phyloP scores from a whole-genome alignment of 2,797 vertebrate genomes.

The Sebastes trivittatus region DNA sequence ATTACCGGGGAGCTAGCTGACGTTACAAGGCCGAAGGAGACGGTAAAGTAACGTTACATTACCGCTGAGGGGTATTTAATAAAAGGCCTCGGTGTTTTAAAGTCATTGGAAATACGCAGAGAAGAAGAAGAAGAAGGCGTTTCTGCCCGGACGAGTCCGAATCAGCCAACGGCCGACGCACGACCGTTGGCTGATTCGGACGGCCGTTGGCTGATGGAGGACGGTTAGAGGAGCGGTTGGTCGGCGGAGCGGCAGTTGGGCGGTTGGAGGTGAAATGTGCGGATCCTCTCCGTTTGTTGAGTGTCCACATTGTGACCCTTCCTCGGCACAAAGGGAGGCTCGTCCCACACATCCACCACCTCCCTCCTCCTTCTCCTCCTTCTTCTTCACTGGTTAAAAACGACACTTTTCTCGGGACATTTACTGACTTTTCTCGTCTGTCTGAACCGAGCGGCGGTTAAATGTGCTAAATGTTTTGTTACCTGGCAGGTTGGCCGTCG shows the following conservation, averaged over 20 bases:
- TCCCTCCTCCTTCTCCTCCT: constrained; percentile 33
- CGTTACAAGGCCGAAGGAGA: constrained; percentile 24
- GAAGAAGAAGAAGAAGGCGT: constrained; percentile 52
- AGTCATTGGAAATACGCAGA: constrained; percentile 51
- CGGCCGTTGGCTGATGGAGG: constrained; percentile 37
- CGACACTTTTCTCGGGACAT: constrained; percentile 83
- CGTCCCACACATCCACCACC: constrained; percentile 75
- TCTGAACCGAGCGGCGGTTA: constrained; percentile 15
- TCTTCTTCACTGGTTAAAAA: constrained; percentile 65
- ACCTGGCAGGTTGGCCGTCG: constrained; percentile 83
- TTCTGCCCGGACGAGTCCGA: constrained; percentile 40
- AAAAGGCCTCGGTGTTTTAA: constrained; percentile 65
- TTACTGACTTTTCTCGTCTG: constrained; percentile 73
- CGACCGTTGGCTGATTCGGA: too few species aligned
- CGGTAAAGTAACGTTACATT: background rate
- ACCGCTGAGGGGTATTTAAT: constrained; percentile 24
- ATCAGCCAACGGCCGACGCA: background rate
- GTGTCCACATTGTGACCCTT: constrained; percentile 78
- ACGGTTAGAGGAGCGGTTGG: constrained; percentile 6
- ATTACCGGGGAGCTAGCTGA: constrained; percentile 55
- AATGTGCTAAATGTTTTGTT: constrained; percentile 43
- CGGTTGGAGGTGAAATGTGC: constrained; percentile 23
- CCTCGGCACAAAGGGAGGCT: constrained; percentile 84
- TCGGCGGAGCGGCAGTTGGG: background rate
- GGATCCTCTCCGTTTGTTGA: constrained; percentile 56